Percentiles rank a stretch among this genome's conserved stretches.
Evolutionary conservation across 2,113 vertebrate species (phyloP).

Genomic region (Entomyzon cyanotis): DNA sequence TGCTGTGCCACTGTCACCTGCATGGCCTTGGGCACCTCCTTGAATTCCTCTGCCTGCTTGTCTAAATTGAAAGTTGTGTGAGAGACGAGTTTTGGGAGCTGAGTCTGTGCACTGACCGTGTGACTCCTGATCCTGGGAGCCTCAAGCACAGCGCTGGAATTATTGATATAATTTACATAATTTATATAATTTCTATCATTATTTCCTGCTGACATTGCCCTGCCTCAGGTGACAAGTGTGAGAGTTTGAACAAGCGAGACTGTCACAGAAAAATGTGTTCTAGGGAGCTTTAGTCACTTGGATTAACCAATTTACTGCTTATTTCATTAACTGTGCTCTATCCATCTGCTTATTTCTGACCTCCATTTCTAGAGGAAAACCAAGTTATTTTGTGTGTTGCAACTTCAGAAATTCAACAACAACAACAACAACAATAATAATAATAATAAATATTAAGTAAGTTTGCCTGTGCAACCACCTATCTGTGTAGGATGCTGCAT

Average conservation of each 20-base stretch:
- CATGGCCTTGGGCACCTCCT: neutral
- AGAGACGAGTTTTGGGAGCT: neutral
- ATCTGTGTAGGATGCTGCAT: neutral
- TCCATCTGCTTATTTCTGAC: neutral
- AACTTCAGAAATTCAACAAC: neutral
- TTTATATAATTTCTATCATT: neutral
- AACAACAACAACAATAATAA: neutral
- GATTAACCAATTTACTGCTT: neutral
- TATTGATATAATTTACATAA: neutral
- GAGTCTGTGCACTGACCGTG: neutral
- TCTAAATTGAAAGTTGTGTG: rapidly evolving
- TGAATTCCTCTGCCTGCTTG: neutral
- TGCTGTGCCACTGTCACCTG: neutral
- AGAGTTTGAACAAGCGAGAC: neutral
- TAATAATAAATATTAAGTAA: neutral
- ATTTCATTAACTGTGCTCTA: neutral
- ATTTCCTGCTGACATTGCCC: neutral
- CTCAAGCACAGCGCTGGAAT: rapidly evolving
- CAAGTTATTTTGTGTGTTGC: neutral
- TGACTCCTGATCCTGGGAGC: neutral
- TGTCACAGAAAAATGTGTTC: neutral
- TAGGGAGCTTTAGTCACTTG: neutral
- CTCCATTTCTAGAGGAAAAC: neutral
- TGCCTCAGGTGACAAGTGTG: neutral
- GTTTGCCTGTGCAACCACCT: neutral